A percentile compares a stretch with the other conserved stretches of the same genome.
Evolutionary conservation across 2,113 vertebrate genomes (phyloP).

Genomic region (Ahaetulla prasina): DNA sequence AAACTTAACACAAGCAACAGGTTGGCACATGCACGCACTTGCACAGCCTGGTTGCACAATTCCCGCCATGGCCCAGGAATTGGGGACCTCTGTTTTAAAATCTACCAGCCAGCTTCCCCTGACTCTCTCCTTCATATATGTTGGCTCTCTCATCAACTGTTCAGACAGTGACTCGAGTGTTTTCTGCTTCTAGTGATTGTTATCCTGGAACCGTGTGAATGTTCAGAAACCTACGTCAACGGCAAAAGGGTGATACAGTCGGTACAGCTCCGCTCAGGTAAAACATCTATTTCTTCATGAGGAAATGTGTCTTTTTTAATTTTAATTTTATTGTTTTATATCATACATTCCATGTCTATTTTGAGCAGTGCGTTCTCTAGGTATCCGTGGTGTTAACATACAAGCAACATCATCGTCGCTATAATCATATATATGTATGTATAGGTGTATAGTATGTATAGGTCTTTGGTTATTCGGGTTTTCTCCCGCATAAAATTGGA

Average conservation of each 20-base stretch:
- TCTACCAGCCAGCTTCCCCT: background rate
- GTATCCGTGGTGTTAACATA: no score
- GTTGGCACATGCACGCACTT: background rate
- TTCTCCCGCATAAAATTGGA: no score
- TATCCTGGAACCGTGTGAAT: constrained; percentile 89
- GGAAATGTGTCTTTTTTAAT: no score
- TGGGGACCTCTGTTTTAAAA: background rate
- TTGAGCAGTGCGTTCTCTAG: no score
- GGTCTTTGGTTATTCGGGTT: no score
- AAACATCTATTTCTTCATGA: background rate
- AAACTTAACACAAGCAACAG: background rate
- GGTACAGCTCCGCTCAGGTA: constrained; percentile 94
- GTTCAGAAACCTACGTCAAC: constrained; percentile 96
- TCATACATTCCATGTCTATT: no score
- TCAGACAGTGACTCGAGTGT: background rate
- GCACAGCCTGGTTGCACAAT: background rate
- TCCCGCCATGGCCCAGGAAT: rapidly evolving
- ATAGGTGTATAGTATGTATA: no score
- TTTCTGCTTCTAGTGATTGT: constrained; percentile 80
- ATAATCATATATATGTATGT: no score
- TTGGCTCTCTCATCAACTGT: background rate
- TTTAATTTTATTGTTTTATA: no score
- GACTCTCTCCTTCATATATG: background rate
- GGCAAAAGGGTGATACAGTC: constrained; percentile 89
- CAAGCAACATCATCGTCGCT: no score